These are phyloP conservation scores for Coccyzus lansbergi DNA, from an alignment of 2,797 vertebrate species.

Conservation along the genomic window DNA sequence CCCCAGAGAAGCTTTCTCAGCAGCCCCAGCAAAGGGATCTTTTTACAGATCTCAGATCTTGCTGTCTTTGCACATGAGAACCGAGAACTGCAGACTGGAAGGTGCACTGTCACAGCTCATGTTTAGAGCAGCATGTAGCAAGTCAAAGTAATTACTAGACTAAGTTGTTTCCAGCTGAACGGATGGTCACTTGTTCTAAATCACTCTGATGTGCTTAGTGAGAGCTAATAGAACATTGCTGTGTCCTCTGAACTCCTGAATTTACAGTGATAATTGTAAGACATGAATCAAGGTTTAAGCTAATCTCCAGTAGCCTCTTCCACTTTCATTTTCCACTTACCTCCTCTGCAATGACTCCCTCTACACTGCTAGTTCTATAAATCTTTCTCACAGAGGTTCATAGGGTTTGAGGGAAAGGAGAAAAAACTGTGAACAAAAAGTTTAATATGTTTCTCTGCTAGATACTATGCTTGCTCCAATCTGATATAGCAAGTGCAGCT, in stretches of 20 bases:
- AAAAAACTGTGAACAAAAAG: neutral
- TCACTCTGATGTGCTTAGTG: neutral
- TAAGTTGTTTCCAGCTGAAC: neutral
- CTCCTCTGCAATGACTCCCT: neutral
- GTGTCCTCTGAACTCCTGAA: neutral
- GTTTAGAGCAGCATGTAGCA: slow-evolving; percentile 3
- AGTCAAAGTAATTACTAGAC: slow-evolving; percentile 6
- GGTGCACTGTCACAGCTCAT: accelerated
- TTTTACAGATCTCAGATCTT: neutral
- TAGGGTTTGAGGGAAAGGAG: neutral
- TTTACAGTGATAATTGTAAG: neutral
- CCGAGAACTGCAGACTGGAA: neutral
- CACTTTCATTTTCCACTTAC: neutral
- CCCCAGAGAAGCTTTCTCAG: neutral
- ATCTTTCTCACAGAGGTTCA: neutral
- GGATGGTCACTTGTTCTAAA: neutral
- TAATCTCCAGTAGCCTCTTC: slow-evolving; percentile 12
- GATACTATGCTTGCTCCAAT: neutral
- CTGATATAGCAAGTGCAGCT: neutral
- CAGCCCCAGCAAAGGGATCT: neutral
- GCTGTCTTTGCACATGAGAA: neutral
- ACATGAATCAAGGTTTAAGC: slow-evolving; percentile 1
- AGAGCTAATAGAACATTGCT: neutral
- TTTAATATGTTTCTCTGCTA: neutral
- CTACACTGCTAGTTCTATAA: neutral